Evolutionary conservation across 37 sponge, comb jelly and placozoan genomes (phyloP), one percentile per base, ranked within the genome.

Genomic region (Lycopodina hypogea): DNA sequence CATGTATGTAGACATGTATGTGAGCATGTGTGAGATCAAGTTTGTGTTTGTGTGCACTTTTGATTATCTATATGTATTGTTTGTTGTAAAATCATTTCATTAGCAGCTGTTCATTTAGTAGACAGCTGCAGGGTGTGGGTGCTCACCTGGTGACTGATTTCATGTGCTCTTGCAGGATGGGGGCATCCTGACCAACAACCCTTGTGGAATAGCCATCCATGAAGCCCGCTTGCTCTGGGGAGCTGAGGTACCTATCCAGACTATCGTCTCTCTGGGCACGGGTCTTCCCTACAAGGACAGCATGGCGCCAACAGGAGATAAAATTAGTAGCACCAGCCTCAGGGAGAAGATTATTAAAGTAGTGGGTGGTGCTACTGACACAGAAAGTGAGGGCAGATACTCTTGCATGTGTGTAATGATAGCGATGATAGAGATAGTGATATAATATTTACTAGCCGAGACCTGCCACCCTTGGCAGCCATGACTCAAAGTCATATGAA

Each of bases 181-280:
- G 36, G 93, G 90, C n/a, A 60, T 95, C 34, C 64, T 89, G 33
- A 81, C 90, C 12, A 95, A 95, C 84, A 95, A 95, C 55, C 96
- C 96, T 1, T 74, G 90, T 71, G 96, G 89, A 9, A 42, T 95
- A 33, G 96, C 92, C 9, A 48, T 95, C 42, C 96, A 95, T 60
- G 96, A 95, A 55, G 90, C 93, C 0, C 53, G 85, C 33, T 74
- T 80, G 24, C 51, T 95, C 33, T 95, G 96, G 96, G 87, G 90
- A 26, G 68, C 32, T 60, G 24, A 58, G 26, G 63, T 67, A 22
- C 93, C 93, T 55, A 89, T 95, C 51, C 92, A 95, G 79, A 89
- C 90, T 32, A 19, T 95, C 40, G 59, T 95, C 36, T 93, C 93
- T 33, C 87, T 95, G 32, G 96, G 96, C 6, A 95, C 92, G 15